Evolutionary conservation across 1,140 invertebrate genomes (phyloP), one percentile per base, ranked within the genome.

Genomic region (Ditylenchus dipsaci): DNA sequence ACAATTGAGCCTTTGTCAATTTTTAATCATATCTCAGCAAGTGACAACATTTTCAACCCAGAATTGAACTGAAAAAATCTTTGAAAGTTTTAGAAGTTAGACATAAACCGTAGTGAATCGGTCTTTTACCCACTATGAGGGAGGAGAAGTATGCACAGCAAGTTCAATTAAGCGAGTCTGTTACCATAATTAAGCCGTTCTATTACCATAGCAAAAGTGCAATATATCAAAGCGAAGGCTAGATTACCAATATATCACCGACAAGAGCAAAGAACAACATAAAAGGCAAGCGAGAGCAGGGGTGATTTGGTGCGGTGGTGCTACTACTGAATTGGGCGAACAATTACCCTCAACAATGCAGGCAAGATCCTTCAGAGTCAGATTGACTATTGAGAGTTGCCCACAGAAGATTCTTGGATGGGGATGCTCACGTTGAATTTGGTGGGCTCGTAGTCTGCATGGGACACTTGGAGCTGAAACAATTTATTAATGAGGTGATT

Each of bases 301-400:
- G 49, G 23, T 26, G 23, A 53, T 53, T 53, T 21, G 23, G 15
- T 53, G 49, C 8, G n/a, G 3, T 26, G 49, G 49, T 19, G 49
- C n/a, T 45, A n/a, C 11, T 45, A n/a, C 43, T 19, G 49, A 26
- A 21, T 56, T 65, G 63, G 47, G 19, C 13, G 53, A 13, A 63
- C 56, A 30, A 1, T 43, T 67, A 74, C 71, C 76, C 21, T 76
- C 76, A 1, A 29, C n/a, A 69, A 70, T 57, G 45, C 75, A 76
- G n/a, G 58, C 33, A 15, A 66, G 43, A 11, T 56, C 69, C 8
- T 57, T 29, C 61, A 76, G 21, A 38, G 74, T 79, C 17, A 76
- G 45, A 53, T 76, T 76, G 7, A 62, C 33, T n/a, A 79, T 59
- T 57, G 42, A 19, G 13, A 57, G 65, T 15, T 7, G n/a, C 23